Evolutionary conservation across 2,888 invertebrate genomes (phyloP), one percentile per base, ranked within the genome.

Genomic region (Ophioninae sp.): DNA sequence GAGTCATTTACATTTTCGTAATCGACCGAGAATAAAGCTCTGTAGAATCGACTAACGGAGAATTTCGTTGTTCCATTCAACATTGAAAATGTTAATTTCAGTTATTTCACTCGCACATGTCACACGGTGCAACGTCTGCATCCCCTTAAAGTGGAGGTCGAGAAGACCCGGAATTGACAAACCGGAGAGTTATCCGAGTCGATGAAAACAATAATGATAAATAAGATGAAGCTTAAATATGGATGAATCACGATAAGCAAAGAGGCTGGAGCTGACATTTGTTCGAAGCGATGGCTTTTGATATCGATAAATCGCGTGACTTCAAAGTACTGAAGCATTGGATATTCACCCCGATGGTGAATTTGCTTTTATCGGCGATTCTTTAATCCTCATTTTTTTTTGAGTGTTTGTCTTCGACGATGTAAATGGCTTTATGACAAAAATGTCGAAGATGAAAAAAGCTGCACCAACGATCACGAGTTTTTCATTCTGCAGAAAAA

Each of bases 191-290:
- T 13, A 6, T 17, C 51, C 5, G 0, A 13, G 51, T 17, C 17
- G 17, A 51, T 3, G 17, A 51, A 13, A 59, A 41, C 7, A 17
- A 41, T 61, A 41, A 2, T 41, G 6, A 61, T 22, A 23, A 64
- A 64, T 23, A 64, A 64, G 17, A 64, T 10, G 22, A 37, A 9
- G 17, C 64, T 37, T 13, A 17, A 64, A 64, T 73, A 61, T 73
- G 17, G 17, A 51, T 51, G 51, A 17, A 9, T 22, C 9, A 1
- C 59, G 22, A 59, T 59, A 51, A 0, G 13, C 5, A 13, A 51
- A 51, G 10, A 51, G 5, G 10, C 41, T 41, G 41, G 8, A 9
- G 13, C 5, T 51, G 17, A 51, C 5, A 51, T 17, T 51, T 51
- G 3, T 51, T 13, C 51, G 51, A 51, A 30, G 17, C 51, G 17